These are phyloP conservation scores for Epinephelus malabaricus DNA, from an alignment of 2,797 vertebrate genomes.

Conservation along the genomic window DNA sequence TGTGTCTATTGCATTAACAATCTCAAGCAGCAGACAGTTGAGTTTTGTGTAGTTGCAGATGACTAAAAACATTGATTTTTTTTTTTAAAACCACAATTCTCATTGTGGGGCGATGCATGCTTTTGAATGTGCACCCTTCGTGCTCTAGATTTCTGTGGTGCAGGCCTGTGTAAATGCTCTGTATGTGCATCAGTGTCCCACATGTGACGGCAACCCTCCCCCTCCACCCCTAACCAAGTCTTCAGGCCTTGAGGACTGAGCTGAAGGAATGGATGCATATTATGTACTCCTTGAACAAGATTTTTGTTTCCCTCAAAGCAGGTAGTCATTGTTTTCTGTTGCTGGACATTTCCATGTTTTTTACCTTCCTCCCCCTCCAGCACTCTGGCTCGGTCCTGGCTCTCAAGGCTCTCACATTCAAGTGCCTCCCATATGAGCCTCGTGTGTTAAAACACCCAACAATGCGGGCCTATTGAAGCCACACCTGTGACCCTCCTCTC, in stretches of 20 bases:
- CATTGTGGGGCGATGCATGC: slow-evolving; percentile 80
- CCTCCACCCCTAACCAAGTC: neutral
- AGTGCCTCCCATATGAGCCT: slow-evolving; percentile 84
- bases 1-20: slow-evolving; percentile 74
- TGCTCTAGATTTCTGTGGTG: slow-evolving; percentile 75
- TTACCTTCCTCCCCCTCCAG: slow-evolving; percentile 38
- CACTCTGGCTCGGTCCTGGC: slow-evolving; percentile 64
- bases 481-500: slow-evolving; percentile 55
- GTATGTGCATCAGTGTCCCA: slow-evolving; percentile 75
- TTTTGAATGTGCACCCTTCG: slow-evolving; percentile 81
- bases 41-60: slow-evolving; percentile 67
- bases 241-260: slow-evolving; percentile 44
- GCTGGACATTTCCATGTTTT: slow-evolving; percentile 43
- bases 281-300: slow-evolving; percentile 44
- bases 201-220: slow-evolving; percentile 42
- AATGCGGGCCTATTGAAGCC: slow-evolving; percentile 60
- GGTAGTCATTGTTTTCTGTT: slow-evolving; percentile 56
- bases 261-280: slow-evolving; percentile 70
- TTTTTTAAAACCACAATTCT: slow-evolving; percentile 60
- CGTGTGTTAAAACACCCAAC: slow-evolving; percentile 68
- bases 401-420: slow-evolving; percentile 81
- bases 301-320: slow-evolving; percentile 20
- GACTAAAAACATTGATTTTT: slow-evolving; percentile 44
- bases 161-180: slow-evolving; percentile 78
- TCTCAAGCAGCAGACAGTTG: slow-evolving; percentile 70